Evolutionary conservation across 2,888 invertebrate species (phyloP).

Genomic region (Ryuthela nishihirai): DNA sequence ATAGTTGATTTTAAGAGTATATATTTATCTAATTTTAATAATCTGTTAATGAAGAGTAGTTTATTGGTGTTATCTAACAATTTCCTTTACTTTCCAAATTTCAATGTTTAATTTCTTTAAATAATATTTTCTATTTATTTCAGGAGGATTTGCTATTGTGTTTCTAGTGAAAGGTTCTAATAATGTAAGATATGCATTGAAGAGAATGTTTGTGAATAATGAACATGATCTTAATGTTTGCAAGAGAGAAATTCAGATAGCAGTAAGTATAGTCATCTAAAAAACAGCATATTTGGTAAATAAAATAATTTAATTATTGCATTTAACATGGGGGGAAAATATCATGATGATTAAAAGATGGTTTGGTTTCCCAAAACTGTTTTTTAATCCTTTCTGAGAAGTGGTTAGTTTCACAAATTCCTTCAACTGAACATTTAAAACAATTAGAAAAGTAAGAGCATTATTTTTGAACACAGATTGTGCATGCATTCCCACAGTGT

Average conservation of each 20-base stretch:
- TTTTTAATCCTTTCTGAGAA: too few species aligned
- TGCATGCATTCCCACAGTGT: too few species aligned
- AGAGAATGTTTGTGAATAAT: constrained; percentile 89
- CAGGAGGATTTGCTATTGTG: constrained; percentile 90
- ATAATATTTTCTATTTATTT: constrained; percentile 1
- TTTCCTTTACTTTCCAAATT: neutral
- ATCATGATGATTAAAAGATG: too few species aligned
- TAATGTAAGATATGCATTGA: constrained; percentile 72
- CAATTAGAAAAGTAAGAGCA: too few species aligned
- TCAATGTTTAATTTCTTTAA: neutral
- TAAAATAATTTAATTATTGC: too few species aligned
- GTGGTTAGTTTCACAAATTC: too few species aligned
- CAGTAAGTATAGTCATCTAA: constrained; percentile 65
- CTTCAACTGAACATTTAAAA: too few species aligned
- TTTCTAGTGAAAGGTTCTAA: constrained; percentile 72
- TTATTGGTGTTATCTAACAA: neutral
- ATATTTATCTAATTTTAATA: neutral
- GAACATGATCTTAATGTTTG: constrained; percentile 82
- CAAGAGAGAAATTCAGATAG: constrained; percentile 85
- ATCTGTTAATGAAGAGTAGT: neutral
- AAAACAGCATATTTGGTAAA: too few species aligned
- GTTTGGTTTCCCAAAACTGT: too few species aligned
- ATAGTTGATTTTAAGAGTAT: neutral
- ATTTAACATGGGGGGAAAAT: too few species aligned
- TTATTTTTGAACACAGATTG: too few species aligned